Evolutionary conservation across 2,888 invertebrate species (phyloP), one percentile per base, ranked within the genome.

Genomic region (Ophion ventricosus): DNA sequence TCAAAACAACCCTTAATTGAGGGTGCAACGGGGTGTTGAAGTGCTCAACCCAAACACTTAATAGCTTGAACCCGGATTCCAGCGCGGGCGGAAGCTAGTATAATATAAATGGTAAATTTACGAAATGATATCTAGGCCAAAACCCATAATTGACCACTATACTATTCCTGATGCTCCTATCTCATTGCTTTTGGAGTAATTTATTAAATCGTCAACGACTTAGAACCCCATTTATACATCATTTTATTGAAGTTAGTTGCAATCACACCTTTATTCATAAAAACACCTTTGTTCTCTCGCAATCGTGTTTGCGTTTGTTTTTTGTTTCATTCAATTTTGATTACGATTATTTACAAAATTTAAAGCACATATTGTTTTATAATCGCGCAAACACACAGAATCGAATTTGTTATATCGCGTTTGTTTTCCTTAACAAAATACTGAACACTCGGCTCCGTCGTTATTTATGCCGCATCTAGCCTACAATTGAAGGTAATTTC

Each of bases 181-280:
- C 49, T 14, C 49, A 14, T 49, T 49, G 17, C 17, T 17, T 0
- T 17, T 14, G 17, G 14, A 49, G 49, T 17, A 14, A 17, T 17
- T 35, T 0, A 35, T 35, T 35, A 54, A 17, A 17, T 54, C n/a
- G 17, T 11, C 11, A 1, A 10, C 23, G 10, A 10, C 11, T 57
- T 23, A 10, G 2, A 63, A 63, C 25, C 61, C 74, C 66, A 43
- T 81, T 64, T 81, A 23, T 79, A 72, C 78, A 78, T 82, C 76
- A 77, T 88, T 89, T 91, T 90, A 91, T 91, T 91, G 88, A 89
- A 91, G 91, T 91, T 89, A 89, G 88, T 86, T 87, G 82, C 82
- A 23, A 43, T 43, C 90, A 90, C 90, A 90, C 85, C 87, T 49
- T 29, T 23, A 49, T 59, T 75, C 26, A 66, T 67, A 67, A 76